Evolutionary conservation across 2,797 vertebrate genomes (phyloP).

Genomic region (Cyclura pinguis): DNA sequence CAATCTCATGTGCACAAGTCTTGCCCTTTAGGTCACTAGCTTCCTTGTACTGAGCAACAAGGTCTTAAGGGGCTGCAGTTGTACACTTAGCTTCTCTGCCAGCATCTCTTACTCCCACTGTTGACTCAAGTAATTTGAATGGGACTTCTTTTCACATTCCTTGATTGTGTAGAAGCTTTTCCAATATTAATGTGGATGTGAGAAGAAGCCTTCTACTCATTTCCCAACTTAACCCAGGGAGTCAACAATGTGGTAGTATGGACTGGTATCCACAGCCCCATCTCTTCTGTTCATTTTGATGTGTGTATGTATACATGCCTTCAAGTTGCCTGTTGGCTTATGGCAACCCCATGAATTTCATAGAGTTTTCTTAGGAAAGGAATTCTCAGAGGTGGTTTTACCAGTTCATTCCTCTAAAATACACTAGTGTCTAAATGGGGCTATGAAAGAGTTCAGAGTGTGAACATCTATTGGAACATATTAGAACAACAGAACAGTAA

Average conservation of each 20-base stretch:
- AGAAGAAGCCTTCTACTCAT: not conserved
- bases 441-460: not conserved
- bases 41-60: not conserved
- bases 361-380: too few relatives aligned
- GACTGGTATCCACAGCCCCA: too few relatives aligned
- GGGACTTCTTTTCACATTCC: not conserved
- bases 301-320: too few relatives aligned
- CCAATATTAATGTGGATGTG: not conserved
- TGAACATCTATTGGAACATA: not conserved
- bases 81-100: too few relatives aligned
- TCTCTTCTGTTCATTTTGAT: too few relatives aligned
- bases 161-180: not conserved
- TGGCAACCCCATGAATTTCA: too few relatives aligned
- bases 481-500: not conserved
- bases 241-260: too few relatives aligned
- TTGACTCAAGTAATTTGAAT: not conserved
- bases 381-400: too few relatives aligned
- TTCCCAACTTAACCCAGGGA: too few relatives aligned
- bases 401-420: not conserved
- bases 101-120: too few relatives aligned
- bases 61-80: not conserved
- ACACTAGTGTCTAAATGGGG: not conserved
- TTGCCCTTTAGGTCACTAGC: not conserved
- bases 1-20: not conserved
- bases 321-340: too few relatives aligned